Percentiles rank a stretch among this genome's conserved stretches.
Conservation (phyloP, 92 coral and sea anemone genomes). For the Epizoanthus scotinus region DNA sequence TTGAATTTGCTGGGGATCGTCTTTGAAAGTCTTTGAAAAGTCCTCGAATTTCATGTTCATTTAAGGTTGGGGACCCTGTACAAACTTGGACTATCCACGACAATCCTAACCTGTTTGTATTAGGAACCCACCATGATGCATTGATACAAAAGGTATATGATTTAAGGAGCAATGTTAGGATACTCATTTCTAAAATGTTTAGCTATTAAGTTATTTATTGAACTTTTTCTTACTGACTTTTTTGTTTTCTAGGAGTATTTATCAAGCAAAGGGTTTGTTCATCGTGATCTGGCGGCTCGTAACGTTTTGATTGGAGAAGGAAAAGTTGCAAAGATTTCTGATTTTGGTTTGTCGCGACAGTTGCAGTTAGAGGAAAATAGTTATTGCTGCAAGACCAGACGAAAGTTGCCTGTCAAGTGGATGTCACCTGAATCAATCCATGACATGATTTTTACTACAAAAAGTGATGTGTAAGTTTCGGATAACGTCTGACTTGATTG, state of each 20-base stretch:
- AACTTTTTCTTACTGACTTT: background rate
- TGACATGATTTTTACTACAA: conserved; percentile 30
- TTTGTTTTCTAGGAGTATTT: conserved; percentile 13
- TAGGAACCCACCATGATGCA: too few relatives aligned
- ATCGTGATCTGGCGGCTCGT: conserved; percentile 32
- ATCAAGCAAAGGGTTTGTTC: conserved; percentile 28
- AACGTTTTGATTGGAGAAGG: conserved; percentile 34
- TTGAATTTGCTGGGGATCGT: too few relatives aligned
- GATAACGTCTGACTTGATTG: background rate
- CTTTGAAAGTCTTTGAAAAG: too few relatives aligned
- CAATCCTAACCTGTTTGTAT: too few relatives aligned
- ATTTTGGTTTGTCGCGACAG: conserved; percentile 33
- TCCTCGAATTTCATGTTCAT: too few relatives aligned
- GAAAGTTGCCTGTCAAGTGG: conserved; percentile 36
- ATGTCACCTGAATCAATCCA: conserved; percentile 32
- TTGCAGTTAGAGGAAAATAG: conserved; percentile 2
- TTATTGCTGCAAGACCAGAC: conserved; percentile 12
- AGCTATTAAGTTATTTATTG: too few relatives aligned
- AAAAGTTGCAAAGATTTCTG: conserved; percentile 24
- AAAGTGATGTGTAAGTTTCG: conserved; percentile 25
- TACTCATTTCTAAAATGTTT: too few relatives aligned
- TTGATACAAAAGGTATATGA: too few relatives aligned
- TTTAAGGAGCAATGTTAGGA: too few relatives aligned
- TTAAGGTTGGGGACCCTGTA: too few relatives aligned
- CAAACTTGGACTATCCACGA: too few relatives aligned